Evolutionary conservation across 2,888 invertebrate genomes (phyloP), one percentile per base, ranked within the genome.

Genomic region (Aphelenchoides bicaudatus): DNA sequence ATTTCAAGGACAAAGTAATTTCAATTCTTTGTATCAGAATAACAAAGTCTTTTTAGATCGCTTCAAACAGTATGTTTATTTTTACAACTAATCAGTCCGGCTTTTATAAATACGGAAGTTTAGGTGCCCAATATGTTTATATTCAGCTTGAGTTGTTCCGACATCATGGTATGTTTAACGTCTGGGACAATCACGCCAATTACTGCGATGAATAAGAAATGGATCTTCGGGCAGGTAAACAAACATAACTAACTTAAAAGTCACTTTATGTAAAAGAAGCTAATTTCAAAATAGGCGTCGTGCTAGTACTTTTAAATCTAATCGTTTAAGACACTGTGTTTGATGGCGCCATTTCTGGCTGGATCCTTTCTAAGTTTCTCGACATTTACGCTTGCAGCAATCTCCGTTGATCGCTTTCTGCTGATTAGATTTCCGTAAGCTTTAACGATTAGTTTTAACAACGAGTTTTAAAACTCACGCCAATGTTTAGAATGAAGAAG

Each of bases 101-200:
- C n/a, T n/a, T n/a, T n/a, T n/a, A n/a, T n/a, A n/a, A n/a, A n/a
- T n/a, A n/a, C n/a, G n/a, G n/a, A n/a, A n/a, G n/a, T n/a, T n/a
- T n/a, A n/a, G 2, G 76, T 76, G 37, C 75, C 75, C n/a, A 76
- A 76, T 47, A 61, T 76, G 53, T 75, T 76, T 64, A 75, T 75
- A 53, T 62, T 76, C 37, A 74, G 73, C 2, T 56, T 76, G 46
- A 68, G 68, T 8, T 75, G 72, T 53, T 76, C 76, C 28, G 76
- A 76, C 61, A 67, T 76, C 37, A 70, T 76, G 13, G 76, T 76
- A 43, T 75, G 76, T 56, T 73, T 67, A 53, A 71, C 72, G 1
- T 74, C 73, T 3, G 76, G 73, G 4, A 76, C 74, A 1, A 76
- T 76, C 48, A 76, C 76, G 5, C 75, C 75, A 1, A 76, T 76